These are phyloP conservation scores for Cottoperca gobio DNA, from an alignment of 2,797 vertebrate genomes.

Conservation along the genomic window DNA sequence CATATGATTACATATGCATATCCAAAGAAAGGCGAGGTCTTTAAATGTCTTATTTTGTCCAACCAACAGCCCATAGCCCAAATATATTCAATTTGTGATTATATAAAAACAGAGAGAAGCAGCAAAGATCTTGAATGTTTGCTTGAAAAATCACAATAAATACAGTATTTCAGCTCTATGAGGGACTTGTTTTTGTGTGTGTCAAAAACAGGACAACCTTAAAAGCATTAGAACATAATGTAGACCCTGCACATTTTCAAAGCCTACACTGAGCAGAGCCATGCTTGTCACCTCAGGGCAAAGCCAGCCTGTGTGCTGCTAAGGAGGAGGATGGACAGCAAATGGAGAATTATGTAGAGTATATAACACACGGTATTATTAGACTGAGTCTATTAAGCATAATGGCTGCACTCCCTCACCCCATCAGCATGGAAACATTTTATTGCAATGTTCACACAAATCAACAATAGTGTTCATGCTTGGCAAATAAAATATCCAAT, in stretches of 20 bases:
- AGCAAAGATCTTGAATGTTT: background rate
- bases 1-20: background rate
- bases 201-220: conserved; percentile 11
- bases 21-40: background rate
- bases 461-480: conserved; percentile 46
- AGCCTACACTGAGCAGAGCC: conserved; percentile 26
- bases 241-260: background rate
- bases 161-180: background rate
- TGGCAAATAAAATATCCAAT: conserved; percentile 39
- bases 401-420: conserved; percentile 63
- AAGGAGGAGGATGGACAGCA: conserved; percentile 51
- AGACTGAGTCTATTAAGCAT: conserved; percentile 61
- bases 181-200: background rate
- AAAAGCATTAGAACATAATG: background rate
- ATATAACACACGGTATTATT: conserved; percentile 53
- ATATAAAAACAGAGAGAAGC: background rate
- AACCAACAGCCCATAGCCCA: background rate
- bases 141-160: conserved; percentile 4
- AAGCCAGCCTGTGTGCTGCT: conserved; percentile 47
- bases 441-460: conserved; percentile 23
- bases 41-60: background rate
- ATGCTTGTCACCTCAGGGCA: conserved; percentile 53
- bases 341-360: conserved; percentile 58
- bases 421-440: conserved; percentile 45
- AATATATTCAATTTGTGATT: background rate